These are phyloP conservation scores for Euura saliciscinereae DNA, from an alignment of 1,140 invertebrate genomes.

Conservation along the genomic window DNA sequence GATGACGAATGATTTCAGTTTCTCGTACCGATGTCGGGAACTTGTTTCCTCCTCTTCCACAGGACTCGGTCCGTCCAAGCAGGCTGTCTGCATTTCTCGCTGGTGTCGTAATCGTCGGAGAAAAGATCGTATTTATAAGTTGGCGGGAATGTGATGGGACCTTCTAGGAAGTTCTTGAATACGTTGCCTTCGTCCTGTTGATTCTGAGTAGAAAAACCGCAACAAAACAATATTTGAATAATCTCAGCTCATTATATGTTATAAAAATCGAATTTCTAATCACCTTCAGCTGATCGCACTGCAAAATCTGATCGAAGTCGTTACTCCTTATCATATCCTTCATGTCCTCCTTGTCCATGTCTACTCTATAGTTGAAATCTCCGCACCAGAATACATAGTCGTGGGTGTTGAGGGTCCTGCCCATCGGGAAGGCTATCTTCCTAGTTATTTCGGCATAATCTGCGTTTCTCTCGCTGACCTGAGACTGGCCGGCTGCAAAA, in stretches of 20 bases:
- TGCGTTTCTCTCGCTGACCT: slow-evolving; percentile 93
- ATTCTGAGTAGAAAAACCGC: slow-evolving; percentile 50
- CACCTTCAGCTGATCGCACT: slow-evolving; percentile 87
- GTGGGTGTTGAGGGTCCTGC: slow-evolving; percentile 89
- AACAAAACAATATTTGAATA: not conserved
- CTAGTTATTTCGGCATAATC: slow-evolving; percentile 95
- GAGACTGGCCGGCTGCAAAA: slow-evolving; percentile 97
- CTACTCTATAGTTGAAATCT: slow-evolving; percentile 99
- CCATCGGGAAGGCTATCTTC: slow-evolving; percentile 94
- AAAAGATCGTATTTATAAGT: slow-evolving; percentile 99
- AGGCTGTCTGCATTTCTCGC: slow-evolving; percentile 95
- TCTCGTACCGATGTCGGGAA: slow-evolving; percentile 68
- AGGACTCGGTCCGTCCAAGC: slow-evolving; percentile 98
- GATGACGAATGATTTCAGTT: not conserved
- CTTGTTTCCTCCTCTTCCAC: slow-evolving; percentile 81
- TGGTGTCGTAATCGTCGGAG: slow-evolving; percentile 99
- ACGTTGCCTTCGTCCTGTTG: slow-evolving; percentile 83
- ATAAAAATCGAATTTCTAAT: slow-evolving; percentile 18
- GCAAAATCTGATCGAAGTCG: slow-evolving; percentile 79
- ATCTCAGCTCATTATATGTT: not conserved
- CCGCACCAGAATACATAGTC: slow-evolving; percentile 99
- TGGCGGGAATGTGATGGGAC: slow-evolving; percentile 89
- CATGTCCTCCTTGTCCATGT: slow-evolving; percentile 94
- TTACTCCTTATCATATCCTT: slow-evolving; percentile 82
- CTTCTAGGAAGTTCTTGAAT: slow-evolving; percentile 96